These are phyloP conservation scores for Phasianus colchicus DNA, from an alignment of 2,113 vertebrate genomes.

Conservation along the genomic window DNA sequence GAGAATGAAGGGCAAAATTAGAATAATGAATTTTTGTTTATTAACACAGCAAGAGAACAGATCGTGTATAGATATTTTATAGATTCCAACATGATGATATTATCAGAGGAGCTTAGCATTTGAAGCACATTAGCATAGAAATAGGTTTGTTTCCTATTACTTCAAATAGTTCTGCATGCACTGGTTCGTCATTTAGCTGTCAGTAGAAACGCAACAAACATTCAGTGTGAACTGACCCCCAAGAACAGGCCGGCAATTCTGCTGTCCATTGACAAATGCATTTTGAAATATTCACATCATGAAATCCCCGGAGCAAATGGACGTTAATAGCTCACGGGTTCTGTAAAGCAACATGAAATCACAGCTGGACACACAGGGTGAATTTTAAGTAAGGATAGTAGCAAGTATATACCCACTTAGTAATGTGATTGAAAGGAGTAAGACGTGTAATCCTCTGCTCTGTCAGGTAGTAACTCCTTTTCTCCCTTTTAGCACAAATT, in stretches of 20 bases:
- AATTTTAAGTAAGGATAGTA: not conserved
- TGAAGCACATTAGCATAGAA: conserved; percentile 48
- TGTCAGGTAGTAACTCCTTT: not conserved
- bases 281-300: conserved; percentile 55
- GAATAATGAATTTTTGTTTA: conserved; percentile 61
- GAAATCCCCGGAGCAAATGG: conserved; percentile 17
- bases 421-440: not conserved
- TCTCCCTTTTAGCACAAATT: not conserved
- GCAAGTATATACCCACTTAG: not conserved
- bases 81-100: not conserved
- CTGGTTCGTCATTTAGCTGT: conserved; percentile 46
- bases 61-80: conserved; percentile 47
- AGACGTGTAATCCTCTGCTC: not conserved
- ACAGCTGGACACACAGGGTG: not conserved
- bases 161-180: conserved; percentile 15
- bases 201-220: conserved; percentile 32
- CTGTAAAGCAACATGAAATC: not conserved
- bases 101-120: conserved; percentile 22
- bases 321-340: not conserved
- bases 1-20: conserved; percentile 56
- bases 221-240: conserved; percentile 35
- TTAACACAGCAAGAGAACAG: conserved; percentile 3
- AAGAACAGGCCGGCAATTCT: conserved; percentile 2
- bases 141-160: conserved; percentile 39
- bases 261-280: conserved; percentile 22